Base-by-base conservation (phyloP, 2,888 invertebrate genomes). In the Drosophila lutescens region DNA sequence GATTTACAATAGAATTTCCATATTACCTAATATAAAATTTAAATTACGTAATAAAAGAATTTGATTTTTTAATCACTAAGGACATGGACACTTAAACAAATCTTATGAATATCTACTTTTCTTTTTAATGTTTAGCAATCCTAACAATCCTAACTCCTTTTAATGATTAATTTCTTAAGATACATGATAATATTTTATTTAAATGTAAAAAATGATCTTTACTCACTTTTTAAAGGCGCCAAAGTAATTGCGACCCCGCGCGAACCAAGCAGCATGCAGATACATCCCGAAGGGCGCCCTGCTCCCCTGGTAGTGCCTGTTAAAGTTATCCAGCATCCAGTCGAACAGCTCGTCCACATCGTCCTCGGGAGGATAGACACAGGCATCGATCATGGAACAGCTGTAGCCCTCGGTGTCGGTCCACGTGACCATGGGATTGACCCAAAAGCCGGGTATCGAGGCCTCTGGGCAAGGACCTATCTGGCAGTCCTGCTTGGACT, bases 241-340 rank as follows among this genome's bases (percentile, higher is more conserved):
- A 9, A 92, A 90, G 38, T 94, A 90, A 26, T 93, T 93, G 12
- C 92, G 92, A 61, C 93, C 91, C 30, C 88, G 88, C 1, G 93
- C 59, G 79, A 95, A 94, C 94, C 95, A 95, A 6, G 94, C 93
- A 4, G 95, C 94, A 85, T 95, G 95, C 51, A 95, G 90, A 87
- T 93, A 95, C 79, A 95, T 93, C 1, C 95, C 95, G 83, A 63
- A 63, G 17, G 62, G 65, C 6, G 96, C 94, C 0, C 94, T 93
- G 88, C 94, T 95, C 6, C 93, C 93, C 1, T 93, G 77, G 89
- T 96, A 96, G 77, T 95, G 94, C 1, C 93, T 92, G 49, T 94
- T 91, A 80, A 96, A 96, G 90, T 96, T 95, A 0, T 88, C 86
- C 54, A 93, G 89, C 79, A 96, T 93, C 91, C 95, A 95, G 0